Conservation (phyloP, 2,113 vertebrate genomes). For the Speoplatyrhinus poulsoni region DNA sequence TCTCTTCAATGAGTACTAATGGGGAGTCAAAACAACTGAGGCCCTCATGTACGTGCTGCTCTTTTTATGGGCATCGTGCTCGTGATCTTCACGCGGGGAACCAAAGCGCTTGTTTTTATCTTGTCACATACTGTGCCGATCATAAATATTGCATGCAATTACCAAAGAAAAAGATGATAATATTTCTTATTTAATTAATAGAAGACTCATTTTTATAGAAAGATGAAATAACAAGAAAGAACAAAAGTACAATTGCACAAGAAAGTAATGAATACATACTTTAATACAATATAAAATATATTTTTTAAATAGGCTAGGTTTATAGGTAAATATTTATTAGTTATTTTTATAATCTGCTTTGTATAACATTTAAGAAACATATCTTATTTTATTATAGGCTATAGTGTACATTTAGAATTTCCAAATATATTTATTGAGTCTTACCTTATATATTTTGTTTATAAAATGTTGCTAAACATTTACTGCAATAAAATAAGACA, state of each 20-base stretch:
- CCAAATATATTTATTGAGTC: not conserved
- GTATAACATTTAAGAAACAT: no score
- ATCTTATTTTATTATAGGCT: no score
- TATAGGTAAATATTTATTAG: no score
- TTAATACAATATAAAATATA: no score
- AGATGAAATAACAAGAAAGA: no score
- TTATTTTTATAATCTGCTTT: no score
- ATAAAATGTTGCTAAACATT: not conserved
- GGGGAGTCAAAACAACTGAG: constrained; percentile 63
- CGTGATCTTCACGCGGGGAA: constrained; percentile 19
- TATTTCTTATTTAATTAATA: no score
- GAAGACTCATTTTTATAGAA: no score
- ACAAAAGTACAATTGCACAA: no score
- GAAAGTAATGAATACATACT: no score
- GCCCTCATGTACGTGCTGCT: constrained; percentile 52
- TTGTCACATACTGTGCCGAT: not conserved
- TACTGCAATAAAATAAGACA: not conserved
- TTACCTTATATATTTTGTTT: not conserved
- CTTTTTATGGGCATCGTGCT: constrained; percentile 54
- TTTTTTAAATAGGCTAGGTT: no score
- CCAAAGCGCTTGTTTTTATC: not conserved
- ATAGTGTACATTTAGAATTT: not conserved
- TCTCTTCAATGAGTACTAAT: constrained; percentile 68
- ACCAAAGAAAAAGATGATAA: no score
- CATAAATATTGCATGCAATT: not conserved